A percentile compares a stretch with the other conserved stretches of the same genome.
Conservation (phyloP, 2,888 invertebrate genomes). For the Lamellibrachia columna region DNA sequence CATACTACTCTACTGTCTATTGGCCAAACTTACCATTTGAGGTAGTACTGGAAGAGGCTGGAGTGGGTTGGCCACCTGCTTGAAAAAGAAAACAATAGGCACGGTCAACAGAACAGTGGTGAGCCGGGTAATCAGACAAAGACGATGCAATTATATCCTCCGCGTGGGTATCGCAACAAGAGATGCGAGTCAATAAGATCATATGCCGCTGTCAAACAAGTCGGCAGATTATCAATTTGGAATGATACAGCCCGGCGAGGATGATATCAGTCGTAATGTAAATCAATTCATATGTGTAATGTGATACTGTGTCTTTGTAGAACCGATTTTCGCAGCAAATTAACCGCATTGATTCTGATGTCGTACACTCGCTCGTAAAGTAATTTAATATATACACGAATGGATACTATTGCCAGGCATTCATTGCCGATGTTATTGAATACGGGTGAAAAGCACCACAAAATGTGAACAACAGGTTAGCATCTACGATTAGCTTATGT, state of each 20-base stretch:
- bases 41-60: background rate
- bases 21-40: background rate
- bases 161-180: background rate
- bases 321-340: no score
- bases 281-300: background rate
- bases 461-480: no score
- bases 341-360: no score
- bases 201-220: background rate
- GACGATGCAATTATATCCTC: background rate
- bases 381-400: no score
- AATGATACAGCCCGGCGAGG: background rate
- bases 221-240: background rate
- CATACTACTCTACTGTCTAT: background rate
- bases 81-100: background rate
- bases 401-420: no score
- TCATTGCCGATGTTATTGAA: no score
- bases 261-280: background rate
- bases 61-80: background rate
- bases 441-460: no score
- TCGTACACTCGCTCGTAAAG: no score
- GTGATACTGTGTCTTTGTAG: background rate
- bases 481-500: no score
- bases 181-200: background rate
- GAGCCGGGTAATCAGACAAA: background rate
- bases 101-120: background rate